phyloP scores from a whole-genome alignment of 2,888 invertebrate genomes.

The Rotaria socialis region DNA sequence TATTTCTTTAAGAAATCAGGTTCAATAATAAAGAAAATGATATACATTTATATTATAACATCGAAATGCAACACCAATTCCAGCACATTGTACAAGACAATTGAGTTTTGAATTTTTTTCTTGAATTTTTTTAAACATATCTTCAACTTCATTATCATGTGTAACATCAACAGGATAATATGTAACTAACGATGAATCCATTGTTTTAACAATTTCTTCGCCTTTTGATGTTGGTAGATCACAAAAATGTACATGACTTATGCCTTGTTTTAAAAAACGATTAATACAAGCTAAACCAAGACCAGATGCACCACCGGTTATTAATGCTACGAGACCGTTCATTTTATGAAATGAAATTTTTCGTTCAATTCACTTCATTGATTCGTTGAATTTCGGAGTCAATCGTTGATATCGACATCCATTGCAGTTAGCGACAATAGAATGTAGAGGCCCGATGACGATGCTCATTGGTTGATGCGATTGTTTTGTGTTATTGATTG shows the following conservation, averaged over 20 bases:
- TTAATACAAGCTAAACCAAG: conserved; percentile 85
- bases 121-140: conserved; percentile 70
- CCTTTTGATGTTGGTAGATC: conserved; percentile 83
- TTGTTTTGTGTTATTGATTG: background rate
- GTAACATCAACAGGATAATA: conserved; percentile 65
- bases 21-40: background rate
- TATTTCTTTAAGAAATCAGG: background rate
- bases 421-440: background rate
- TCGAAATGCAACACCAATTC: conserved; percentile 78
- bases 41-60: conserved; percentile 74
- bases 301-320: conserved; percentile 94
- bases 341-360: background rate
- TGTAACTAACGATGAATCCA: conserved; percentile 35
- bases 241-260: conserved; percentile 75
- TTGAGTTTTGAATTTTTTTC: conserved; percentile 79
- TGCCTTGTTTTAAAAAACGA: conserved; percentile 74
- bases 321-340: conserved; percentile 62
- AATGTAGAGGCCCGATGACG: background rate
- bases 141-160: conserved; percentile 73
- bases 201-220: background rate
- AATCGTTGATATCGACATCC: background rate
- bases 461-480: background rate
- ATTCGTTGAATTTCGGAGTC: background rate
- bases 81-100: conserved; percentile 87
- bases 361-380: background rate